Percentiles rank a stretch among this genome's conserved stretches.
phyloP scores from a whole-genome alignment of 1,140 invertebrate genomes.

The Akabosia matsudoensis region DNA sequence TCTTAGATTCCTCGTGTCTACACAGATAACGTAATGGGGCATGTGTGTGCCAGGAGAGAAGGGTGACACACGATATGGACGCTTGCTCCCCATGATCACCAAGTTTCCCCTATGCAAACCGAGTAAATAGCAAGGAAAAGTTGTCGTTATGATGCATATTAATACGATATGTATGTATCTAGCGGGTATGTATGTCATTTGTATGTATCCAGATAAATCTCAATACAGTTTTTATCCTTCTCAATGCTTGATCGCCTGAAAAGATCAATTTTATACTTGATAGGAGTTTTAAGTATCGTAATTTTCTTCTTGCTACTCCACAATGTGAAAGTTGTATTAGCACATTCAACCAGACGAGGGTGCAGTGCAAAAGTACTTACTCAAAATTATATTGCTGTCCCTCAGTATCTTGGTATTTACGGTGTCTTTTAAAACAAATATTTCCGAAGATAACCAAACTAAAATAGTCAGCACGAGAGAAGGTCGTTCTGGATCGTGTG shows the following conservation, averaged over 20 bases:
- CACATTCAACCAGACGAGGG: background rate
- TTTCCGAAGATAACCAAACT: no score
- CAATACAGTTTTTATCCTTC: no score
- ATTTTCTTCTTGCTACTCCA: constrained; percentile 5
- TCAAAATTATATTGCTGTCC: no score
- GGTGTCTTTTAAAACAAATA: no score
- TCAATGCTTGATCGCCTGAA: background rate
- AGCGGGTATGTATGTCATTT: constrained; percentile 12
- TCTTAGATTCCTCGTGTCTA: constrained; percentile 12
- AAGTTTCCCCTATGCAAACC: no score
- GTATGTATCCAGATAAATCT: background rate
- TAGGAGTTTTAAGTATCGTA: constrained; percentile 14
- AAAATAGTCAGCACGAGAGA: no score
- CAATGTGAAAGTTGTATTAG: background rate
- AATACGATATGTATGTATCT: background rate
- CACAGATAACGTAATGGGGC: constrained; percentile 15
- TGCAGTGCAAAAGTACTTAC: no score
- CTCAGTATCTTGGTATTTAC: no score
- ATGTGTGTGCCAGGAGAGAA: background rate
- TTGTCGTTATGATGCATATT: background rate
- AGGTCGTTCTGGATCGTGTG: no score
- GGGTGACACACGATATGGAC: background rate
- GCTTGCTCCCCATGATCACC: no score
- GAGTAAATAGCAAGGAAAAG: no score
- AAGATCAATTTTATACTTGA: constrained; percentile 12